A percentile compares a stretch with the other conserved stretches of the same genome.
phyloP scores from a whole-genome alignment of 2,888 invertebrate genomes.

The Volucella bombylans region DNA sequence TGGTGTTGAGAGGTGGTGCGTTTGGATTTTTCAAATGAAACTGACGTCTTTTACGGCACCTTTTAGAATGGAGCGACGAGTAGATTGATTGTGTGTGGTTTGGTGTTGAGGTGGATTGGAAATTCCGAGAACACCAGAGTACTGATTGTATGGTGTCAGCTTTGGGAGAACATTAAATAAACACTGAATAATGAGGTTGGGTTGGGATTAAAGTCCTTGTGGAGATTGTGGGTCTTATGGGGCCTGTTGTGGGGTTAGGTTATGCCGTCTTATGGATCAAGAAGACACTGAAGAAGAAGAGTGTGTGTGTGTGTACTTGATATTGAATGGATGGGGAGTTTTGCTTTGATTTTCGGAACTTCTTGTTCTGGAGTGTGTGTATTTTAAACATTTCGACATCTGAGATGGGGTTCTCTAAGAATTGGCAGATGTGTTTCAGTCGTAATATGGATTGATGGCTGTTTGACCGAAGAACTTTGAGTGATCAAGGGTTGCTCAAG shows the following conservation, averaged over 20 bases:
- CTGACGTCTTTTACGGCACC: conserved; percentile 63
- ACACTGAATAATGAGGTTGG: conserved; percentile 57
- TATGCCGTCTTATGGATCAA: neutral
- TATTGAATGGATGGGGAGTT: neutral
- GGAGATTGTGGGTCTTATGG: no score
- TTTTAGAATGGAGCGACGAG: conserved; percentile 34
- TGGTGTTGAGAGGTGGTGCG: conserved; percentile 34
- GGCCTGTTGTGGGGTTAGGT: neutral
- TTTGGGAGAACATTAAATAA: conserved; percentile 62
- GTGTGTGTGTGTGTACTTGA: conserved; percentile 7
- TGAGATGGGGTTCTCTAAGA: no score
- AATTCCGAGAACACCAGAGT: conserved; percentile 52
- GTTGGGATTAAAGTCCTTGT: neutral
- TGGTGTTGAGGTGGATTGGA: conserved; percentile 20
- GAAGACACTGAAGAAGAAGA: neutral
- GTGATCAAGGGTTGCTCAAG: no score
- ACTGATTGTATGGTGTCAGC: conserved; percentile 59
- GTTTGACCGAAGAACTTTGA: no score
- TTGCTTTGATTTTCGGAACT: neutral
- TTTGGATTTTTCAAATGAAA: conserved; percentile 22
- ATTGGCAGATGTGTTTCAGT: no score
- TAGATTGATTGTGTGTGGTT: conserved; percentile 48
- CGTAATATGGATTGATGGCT: no score
- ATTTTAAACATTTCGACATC: neutral
- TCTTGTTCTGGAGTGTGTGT: neutral